phyloP scores from a whole-genome alignment of 35 echinoderm and acorn worm genomes.

The Apostichopus parvimensis region DNA sequence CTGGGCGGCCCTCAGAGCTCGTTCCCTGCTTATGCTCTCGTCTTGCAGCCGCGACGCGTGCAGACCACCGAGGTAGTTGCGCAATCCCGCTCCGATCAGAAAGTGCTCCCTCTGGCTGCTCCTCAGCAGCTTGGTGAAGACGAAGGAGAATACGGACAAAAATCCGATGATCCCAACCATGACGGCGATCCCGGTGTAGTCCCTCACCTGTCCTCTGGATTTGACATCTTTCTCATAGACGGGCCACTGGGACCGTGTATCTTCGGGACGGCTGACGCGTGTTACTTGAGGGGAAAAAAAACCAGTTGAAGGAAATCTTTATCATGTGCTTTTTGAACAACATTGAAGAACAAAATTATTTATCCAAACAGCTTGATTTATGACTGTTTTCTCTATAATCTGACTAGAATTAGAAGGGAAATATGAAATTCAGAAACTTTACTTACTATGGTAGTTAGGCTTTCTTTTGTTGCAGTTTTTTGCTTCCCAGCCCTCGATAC shows the following conservation, averaged over 20 bases:
- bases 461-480: neutral
- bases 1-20: neutral
- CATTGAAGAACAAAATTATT: too few species aligned
- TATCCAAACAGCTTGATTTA: too few species aligned
- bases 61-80: conserved; percentile 5
- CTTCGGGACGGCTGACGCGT: neutral
- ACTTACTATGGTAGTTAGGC: neutral
- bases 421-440: neutral
- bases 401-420: too few species aligned
- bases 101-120: conserved; percentile 1
- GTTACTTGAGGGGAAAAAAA: neutral
- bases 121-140: neutral
- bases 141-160: conserved; percentile 1
- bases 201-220: neutral
- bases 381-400: too few species aligned
- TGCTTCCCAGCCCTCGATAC: neutral
- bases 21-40: conserved; percentile 3
- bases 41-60: conserved; percentile 11
- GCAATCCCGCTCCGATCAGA: neutral
- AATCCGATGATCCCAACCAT: conserved; percentile 33
- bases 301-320: too few species aligned
- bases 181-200: conserved; percentile 10
- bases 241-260: neutral
- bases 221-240: conserved; percentile 17
- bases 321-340: too few species aligned